Evolutionary conservation across 2,113 vertebrate genomes (phyloP).

Genomic region (Chiloscyllium plagiosum): DNA sequence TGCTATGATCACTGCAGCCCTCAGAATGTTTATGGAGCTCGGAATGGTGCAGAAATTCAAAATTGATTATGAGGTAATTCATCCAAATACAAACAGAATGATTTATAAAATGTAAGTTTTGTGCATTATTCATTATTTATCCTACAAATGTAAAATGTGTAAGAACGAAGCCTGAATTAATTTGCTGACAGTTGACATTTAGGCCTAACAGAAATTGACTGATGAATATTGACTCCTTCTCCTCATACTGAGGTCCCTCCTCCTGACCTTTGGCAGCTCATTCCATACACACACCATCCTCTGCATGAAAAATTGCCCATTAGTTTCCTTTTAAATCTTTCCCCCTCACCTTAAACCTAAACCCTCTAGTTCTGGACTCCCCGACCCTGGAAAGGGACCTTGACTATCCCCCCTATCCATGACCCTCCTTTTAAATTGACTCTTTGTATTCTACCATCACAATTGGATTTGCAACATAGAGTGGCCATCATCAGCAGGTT

Average conservation of each 20-base stretch:
- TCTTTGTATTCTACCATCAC: background rate
- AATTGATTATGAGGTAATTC: conserved; percentile 96
- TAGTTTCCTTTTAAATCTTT: too few species aligned
- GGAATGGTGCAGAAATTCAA: conserved; percentile 98
- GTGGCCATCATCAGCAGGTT: background rate
- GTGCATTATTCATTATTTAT: background rate
- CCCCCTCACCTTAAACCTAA: too few species aligned
- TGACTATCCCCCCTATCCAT: too few species aligned
- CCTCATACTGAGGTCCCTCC: background rate
- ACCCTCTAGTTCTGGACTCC: too few species aligned
- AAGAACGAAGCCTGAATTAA: background rate
- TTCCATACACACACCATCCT: too few species aligned
- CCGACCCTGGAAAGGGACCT: too few species aligned
- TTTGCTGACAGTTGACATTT: background rate
- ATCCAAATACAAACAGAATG: conserved; percentile 29
- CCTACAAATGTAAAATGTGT: background rate
- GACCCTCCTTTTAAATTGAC: too few species aligned
- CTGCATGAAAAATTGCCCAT: too few species aligned
- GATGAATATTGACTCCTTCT: background rate
- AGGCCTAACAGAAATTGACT: background rate
- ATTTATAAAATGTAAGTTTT: background rate
- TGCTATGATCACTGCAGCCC: conserved; percentile 90
- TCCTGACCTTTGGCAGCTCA: background rate
- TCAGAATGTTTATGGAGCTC: conserved; percentile 97
- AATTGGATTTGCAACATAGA: background rate